Conservation (phyloP, 2,888 invertebrate species). For the Hypercompe scribonia region DNA sequence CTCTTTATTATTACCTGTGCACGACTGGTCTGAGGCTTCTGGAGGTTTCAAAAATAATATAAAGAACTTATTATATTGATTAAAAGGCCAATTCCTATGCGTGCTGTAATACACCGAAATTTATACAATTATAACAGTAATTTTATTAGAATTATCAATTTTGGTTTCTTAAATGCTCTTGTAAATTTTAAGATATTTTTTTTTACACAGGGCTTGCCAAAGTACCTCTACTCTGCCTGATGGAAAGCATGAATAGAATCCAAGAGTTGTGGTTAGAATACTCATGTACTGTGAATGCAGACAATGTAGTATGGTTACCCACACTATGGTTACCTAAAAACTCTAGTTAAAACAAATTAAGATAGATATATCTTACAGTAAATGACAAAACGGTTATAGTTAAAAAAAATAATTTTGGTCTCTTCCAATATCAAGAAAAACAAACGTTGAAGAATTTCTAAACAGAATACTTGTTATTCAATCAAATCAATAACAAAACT, state of each 20-base stretch:
- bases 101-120: background rate
- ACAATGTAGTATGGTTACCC: no score
- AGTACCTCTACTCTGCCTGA: no score
- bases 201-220: no score
- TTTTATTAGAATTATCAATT: background rate
- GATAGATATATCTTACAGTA: background rate
- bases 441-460: background rate
- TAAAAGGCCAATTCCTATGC: background rate
- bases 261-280: no score
- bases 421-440: background rate
- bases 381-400: background rate
- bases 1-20: background rate
- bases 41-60: background rate
- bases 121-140: background rate
- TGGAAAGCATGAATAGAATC: no score
- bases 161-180: background rate
- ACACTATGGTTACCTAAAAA: no score
- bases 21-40: background rate
- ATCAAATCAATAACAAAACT: slow-evolving; percentile 18
- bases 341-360: no score
- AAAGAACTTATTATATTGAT: background rate
- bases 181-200: background rate
- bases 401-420: no score
- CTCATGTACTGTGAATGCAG: no score
- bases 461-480: background rate